Evolutionary conservation across 2,797 vertebrate species (phyloP).

Genomic region (Phylloscopus collybita): DNA sequence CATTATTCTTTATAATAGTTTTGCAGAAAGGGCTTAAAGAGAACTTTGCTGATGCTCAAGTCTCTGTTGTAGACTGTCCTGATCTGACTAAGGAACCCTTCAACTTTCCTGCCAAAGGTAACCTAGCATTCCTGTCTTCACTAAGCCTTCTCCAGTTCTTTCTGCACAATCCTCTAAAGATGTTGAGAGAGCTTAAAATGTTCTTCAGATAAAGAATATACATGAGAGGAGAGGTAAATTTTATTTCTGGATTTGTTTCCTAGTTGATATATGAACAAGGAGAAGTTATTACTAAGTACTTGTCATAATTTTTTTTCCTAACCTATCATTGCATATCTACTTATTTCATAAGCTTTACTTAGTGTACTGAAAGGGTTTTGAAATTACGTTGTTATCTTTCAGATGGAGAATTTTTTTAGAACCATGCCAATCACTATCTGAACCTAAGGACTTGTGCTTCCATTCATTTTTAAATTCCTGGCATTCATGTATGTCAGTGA

Average conservation of each 20-base stretch:
- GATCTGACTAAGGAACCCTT: slow-evolving; percentile 92
- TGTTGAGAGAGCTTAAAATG: neutral
- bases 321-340: neutral
- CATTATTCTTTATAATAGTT: slow-evolving; percentile 75
- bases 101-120: slow-evolving; percentile 92
- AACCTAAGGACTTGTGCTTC: neutral
- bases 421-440: neutral
- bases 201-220: neutral
- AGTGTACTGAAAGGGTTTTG: neutral
- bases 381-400: neutral
- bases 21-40: slow-evolving; percentile 85
- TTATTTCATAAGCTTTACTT: neutral
- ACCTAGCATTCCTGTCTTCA: neutral
- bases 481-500: neutral
- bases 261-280: neutral
- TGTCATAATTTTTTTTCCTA: neutral
- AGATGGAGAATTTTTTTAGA: neutral
- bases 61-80: slow-evolving; percentile 91
- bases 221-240: neutral
- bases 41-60: slow-evolving; percentile 90
- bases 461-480: neutral
- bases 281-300: neutral
- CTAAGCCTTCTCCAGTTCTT: neutral
- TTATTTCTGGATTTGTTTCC: neutral
- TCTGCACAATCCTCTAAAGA: neutral